These are phyloP conservation scores for Odocoileus virginianus DNA, from an alignment of 2,113 vertebrate genomes.

Conservation along the genomic window DNA sequence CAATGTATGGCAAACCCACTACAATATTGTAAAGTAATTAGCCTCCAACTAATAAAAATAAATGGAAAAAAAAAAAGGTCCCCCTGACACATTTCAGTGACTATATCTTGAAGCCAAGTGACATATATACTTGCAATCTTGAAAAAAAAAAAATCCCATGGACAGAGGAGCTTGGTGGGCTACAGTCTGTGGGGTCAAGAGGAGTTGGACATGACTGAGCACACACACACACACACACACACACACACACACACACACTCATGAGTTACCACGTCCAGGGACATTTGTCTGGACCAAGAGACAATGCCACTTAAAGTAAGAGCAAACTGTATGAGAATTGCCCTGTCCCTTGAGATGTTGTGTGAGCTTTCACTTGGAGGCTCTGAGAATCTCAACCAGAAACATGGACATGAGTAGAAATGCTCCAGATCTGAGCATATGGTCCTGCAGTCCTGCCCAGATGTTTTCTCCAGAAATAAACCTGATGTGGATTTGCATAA, in stretches of 20 bases:
- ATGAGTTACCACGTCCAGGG: neutral
- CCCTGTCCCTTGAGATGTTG: neutral
- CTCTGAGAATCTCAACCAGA: neutral
- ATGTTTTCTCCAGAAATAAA: neutral
- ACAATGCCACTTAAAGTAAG: accelerated
- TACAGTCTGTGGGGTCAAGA: neutral
- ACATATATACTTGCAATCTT: too few relatives aligned
- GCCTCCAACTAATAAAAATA: too few relatives aligned
- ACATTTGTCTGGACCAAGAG: too few relatives aligned
- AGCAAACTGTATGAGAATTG: neutral
- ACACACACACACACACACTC: neutral
- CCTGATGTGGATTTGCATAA: too few relatives aligned
- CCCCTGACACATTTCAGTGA: too few relatives aligned
- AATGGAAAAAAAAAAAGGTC: too few relatives aligned
- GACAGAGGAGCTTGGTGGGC: neutral
- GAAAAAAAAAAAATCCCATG: neutral
- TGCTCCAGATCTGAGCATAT: neutral
- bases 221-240: neutral
- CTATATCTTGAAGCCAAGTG: too few relatives aligned
- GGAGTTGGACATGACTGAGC: neutral
- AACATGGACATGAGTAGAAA: too few relatives aligned
- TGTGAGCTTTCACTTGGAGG: neutral
- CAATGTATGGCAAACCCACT: too few relatives aligned
- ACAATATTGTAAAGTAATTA: too few relatives aligned
- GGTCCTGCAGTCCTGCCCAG: neutral